These are phyloP conservation scores for Cryptops parisi DNA, from an alignment of 2,888 invertebrate species.

Conservation along the genomic window DNA sequence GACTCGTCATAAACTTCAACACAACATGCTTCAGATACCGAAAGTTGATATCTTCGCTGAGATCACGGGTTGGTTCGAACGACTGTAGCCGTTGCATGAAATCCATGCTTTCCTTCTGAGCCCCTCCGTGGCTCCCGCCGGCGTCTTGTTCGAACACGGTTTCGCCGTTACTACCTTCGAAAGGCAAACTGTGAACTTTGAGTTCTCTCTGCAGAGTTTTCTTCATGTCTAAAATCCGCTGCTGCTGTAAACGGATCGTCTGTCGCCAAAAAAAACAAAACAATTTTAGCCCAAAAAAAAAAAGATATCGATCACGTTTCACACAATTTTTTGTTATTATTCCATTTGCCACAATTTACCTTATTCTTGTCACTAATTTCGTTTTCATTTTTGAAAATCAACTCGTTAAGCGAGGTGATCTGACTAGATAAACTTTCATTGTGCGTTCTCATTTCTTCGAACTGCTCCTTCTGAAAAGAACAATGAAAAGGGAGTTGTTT, in stretches of 20 bases:
- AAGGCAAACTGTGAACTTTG: conserved; percentile 30
- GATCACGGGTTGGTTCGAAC: conserved; percentile 6
- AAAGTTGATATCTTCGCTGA: conserved; percentile 54
- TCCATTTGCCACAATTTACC: too few relatives aligned
- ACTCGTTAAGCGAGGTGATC: too few relatives aligned
- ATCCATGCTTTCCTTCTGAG: neutral
- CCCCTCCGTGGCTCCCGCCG: neutral
- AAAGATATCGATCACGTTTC: too few relatives aligned
- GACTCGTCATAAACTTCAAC: conserved; percentile 76
- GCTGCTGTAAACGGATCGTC: conserved; percentile 76
- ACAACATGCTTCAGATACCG: conserved; percentile 84
- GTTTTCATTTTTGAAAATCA: too few relatives aligned
- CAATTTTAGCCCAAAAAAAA: too few relatives aligned
- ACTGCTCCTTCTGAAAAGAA: too few relatives aligned
- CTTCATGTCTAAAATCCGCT: conserved; percentile 74
- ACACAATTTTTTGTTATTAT: too few relatives aligned
- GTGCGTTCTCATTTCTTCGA: too few relatives aligned
- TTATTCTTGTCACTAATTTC: neutral
- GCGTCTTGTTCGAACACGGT: neutral
- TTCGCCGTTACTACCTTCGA: neutral
- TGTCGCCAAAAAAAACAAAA: too few relatives aligned
- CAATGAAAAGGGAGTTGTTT: too few relatives aligned
- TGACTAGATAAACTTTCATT: too few relatives aligned
- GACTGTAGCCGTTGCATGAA: conserved; percentile 27
- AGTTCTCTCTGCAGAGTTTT: conserved; percentile 80